Percentiles rank a stretch among this genome's conserved stretches.
Evolutionary conservation across 2,888 invertebrate species (phyloP).

Genomic region (Apamea epomidion): DNA sequence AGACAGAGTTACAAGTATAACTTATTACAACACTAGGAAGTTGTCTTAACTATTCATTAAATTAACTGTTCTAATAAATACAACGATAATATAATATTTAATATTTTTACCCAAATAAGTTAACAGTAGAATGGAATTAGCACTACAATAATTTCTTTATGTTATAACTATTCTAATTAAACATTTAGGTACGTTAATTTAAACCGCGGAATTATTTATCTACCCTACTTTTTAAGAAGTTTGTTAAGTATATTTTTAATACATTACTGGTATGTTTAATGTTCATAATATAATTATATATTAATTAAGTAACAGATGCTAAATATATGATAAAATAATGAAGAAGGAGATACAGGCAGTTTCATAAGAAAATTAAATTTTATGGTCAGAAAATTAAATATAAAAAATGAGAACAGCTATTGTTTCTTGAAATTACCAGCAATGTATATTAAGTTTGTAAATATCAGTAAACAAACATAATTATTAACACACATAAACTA

Average conservation of each 20-base stretch:
- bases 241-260: conserved; percentile 23
- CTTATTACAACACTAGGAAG: conserved; percentile 58
- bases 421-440: conserved; percentile 11
- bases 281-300: neutral
- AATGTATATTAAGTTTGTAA: conserved; percentile 14
- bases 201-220: conserved; percentile 12
- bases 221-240: conserved; percentile 30
- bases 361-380: neutral
- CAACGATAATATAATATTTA: conserved; percentile 45
- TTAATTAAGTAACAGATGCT: conserved; percentile 2
- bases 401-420: neutral
- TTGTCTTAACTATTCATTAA: conserved; percentile 49
- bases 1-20: conserved; percentile 52
- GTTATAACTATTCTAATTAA: conserved; percentile 23
- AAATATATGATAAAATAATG: neutral
- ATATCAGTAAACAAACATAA: conserved; percentile 24
- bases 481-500: neutral
- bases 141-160: conserved; percentile 29
- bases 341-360: neutral
- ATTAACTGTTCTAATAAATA: conserved; percentile 43
- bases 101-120: conserved; percentile 35
- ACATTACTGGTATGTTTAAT: conserved; percentile 31
- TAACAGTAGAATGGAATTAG: conserved; percentile 36
- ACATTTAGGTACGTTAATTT: conserved; percentile 38
- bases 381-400: neutral